Percentiles rank a stretch among this genome's conserved stretches.
Evolutionary conservation across 1,140 invertebrate species (phyloP).

Genomic region (Cydia amplana): DNA sequence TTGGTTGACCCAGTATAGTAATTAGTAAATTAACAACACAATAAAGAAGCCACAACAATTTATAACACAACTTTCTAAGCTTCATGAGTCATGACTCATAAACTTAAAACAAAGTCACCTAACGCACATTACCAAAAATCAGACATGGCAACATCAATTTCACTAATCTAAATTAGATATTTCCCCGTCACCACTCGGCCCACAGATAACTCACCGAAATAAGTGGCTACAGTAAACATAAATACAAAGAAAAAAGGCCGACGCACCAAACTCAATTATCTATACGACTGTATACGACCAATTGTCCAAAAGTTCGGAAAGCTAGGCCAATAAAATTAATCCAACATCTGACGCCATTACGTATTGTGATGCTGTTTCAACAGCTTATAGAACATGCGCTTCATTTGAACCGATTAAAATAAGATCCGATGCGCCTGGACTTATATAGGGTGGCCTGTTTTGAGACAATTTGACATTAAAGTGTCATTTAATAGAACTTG

Average conservation of each 20-base stretch:
- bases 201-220: slow-evolving; percentile 23
- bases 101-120: not conserved
- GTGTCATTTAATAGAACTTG: too few relatives aligned
- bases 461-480: too few relatives aligned
- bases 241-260: slow-evolving; percentile 40
- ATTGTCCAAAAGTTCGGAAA: slow-evolving; percentile 36
- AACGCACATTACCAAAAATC: slow-evolving; percentile 1
- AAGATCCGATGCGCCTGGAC: too few relatives aligned
- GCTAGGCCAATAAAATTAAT: slow-evolving; percentile 71
- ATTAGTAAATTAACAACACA: too few relatives aligned
- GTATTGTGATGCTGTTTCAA: slow-evolving; percentile 34
- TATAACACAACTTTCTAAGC: not conserved
- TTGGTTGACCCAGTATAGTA: too few relatives aligned
- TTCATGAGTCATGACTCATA: not conserved
- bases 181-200: slow-evolving; percentile 19
- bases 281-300: slow-evolving; percentile 27
- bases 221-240: slow-evolving; percentile 31
- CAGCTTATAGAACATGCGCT: not conserved
- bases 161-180: slow-evolving; percentile 31
- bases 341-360: slow-evolving; percentile 72
- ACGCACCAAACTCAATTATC: slow-evolving; percentile 31
- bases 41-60: not conserved
- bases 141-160: slow-evolving; percentile 23
- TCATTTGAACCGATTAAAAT: not conserved
- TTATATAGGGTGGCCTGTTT: too few relatives aligned